Evolutionary conservation across 2,888 invertebrate species (phyloP).

Genomic region (Noctua pronuba): DNA sequence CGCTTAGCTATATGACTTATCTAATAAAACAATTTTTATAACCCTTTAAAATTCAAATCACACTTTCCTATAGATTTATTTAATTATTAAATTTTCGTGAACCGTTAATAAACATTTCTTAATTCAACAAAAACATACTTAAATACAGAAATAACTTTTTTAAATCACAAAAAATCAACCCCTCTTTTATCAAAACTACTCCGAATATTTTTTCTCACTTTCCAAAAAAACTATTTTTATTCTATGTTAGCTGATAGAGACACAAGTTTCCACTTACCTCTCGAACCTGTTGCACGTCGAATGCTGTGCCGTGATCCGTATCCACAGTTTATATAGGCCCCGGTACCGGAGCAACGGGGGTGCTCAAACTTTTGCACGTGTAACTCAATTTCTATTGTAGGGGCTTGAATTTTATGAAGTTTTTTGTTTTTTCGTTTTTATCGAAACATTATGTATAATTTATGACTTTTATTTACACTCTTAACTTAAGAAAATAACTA

Average conservation of each 20-base stretch:
- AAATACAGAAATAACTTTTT: no score
- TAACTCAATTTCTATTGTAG: not conserved
- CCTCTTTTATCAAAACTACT: not conserved
- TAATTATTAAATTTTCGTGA: no score
- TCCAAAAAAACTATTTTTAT: not conserved
- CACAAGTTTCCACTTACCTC: constrained; percentile 78
- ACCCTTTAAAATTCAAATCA: no score
- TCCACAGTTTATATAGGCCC: constrained; percentile 82
- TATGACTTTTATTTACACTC: not conserved
- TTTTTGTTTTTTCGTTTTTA: not conserved
- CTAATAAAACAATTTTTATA: no score
- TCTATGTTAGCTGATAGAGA: constrained; percentile 5
- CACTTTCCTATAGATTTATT: no score
- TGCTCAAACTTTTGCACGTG: constrained; percentile 76
- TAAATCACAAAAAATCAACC: not conserved
- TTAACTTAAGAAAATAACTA: not conserved
- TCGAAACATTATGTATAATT: no score
- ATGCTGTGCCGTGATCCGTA: constrained; percentile 76
- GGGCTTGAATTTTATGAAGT: not conserved
- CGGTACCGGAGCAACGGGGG: constrained; percentile 72
- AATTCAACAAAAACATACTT: not conserved
- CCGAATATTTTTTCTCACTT: not conserved
- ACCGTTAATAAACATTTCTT: not conserved
- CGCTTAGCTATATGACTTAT: not conserved
- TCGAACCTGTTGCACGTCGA: constrained; percentile 84